phyloP scores from a whole-genome alignment of 2,113 vertebrate genomes.

The Merops nubicus region DNA sequence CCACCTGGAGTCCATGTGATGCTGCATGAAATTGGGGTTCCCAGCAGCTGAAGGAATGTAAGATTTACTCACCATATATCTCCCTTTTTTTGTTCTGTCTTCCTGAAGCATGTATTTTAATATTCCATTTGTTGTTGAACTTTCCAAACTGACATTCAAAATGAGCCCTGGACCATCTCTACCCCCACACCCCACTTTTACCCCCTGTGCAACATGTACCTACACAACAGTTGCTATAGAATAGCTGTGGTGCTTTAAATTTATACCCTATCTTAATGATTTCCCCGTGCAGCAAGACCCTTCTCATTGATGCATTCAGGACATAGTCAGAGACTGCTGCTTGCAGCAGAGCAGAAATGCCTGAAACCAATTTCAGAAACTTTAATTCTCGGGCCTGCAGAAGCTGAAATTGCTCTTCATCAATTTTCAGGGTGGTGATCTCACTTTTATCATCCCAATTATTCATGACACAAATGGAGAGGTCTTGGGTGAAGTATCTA shows the following conservation, averaged over 20 bases:
- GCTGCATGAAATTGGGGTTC: not conserved
- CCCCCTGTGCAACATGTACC: fast-evolving
- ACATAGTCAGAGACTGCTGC: not conserved
- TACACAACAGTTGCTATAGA: not conserved
- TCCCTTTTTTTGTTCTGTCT: not conserved
- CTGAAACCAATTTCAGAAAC: not conserved
- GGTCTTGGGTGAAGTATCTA: not conserved
- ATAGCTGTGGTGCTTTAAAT: not conserved
- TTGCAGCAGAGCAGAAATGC: not conserved
- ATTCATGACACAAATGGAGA: not conserved
- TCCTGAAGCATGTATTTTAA: not conserved
- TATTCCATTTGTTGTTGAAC: not conserved
- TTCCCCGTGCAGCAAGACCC: not conserved
- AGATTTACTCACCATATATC: not conserved
- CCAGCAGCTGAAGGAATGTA: not conserved
- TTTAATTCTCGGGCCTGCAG: not conserved
- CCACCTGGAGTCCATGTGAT: not conserved
- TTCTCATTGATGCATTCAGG: not conserved
- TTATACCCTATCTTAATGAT: not conserved
- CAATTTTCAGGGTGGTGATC: not conserved
- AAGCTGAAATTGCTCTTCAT: not conserved
- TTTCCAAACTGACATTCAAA: not conserved
- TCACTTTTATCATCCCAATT: conserved; percentile 4
- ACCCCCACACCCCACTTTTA: fast-evolving
- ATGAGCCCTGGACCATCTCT: not conserved